A percentile compares a stretch with the other conserved stretches of the same genome.
Conservation (phyloP, 35 echinoderm and acorn worm species). For the Amphiura filiformis region DNA sequence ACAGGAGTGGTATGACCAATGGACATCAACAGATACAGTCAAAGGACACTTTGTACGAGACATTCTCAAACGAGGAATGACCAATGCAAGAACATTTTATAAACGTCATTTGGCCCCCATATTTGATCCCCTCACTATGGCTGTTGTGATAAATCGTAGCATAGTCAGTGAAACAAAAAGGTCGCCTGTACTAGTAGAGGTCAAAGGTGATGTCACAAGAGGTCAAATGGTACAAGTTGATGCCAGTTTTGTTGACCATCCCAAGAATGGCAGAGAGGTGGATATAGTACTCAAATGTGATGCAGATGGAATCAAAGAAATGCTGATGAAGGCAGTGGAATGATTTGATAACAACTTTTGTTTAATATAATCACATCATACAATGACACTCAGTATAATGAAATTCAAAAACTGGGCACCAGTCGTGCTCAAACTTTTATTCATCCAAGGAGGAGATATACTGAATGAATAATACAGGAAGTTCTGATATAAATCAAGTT, state of each 20-base stretch:
- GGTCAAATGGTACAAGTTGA: conserved; percentile 23
- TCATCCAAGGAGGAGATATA: too few relatives aligned
- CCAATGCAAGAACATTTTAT: not conserved
- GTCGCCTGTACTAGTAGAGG: not conserved
- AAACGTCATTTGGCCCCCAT: not conserved
- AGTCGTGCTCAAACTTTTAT: too few relatives aligned
- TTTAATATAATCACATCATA: too few relatives aligned
- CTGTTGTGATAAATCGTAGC: not conserved
- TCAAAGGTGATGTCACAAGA: not conserved
- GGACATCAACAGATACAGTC: not conserved
- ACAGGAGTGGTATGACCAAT: conserved; percentile 49
- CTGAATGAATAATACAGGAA: too few relatives aligned
- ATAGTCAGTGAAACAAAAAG: not conserved
- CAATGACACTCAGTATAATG: too few relatives aligned
- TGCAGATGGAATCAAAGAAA: not conserved
- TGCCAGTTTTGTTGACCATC: not conserved
- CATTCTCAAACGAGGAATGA: not conserved
- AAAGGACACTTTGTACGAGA: conserved; percentile 21
- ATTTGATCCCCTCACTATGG: conserved; percentile 30
- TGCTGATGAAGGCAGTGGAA: not conserved
- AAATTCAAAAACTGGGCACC: too few relatives aligned
- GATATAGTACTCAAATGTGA: not conserved
- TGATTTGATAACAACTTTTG: not conserved
- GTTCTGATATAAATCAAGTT: too few relatives aligned
- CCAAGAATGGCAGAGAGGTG: not conserved